A percentile compares a stretch with the other conserved stretches of the same genome.
These are phyloP conservation scores for Cryptotis parvus DNA, from an alignment of 2,113 vertebrate species.

Conservation along the genomic window DNA sequence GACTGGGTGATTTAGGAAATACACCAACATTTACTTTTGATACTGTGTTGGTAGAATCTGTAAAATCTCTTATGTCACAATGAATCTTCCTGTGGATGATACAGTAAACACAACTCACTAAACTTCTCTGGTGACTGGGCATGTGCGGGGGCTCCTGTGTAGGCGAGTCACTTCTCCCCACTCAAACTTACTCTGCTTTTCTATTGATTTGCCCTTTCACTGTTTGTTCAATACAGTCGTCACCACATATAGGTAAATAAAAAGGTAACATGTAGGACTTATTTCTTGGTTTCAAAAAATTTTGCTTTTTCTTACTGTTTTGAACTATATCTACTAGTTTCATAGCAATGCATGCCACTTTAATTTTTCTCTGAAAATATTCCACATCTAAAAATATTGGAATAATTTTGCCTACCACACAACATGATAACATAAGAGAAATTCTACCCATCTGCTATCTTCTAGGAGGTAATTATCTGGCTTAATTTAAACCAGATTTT, in stretches of 20 bases:
- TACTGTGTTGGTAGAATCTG: conserved; percentile 56
- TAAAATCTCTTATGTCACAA: conserved; percentile 41
- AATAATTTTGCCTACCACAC: background rate
- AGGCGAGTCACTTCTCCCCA: background rate
- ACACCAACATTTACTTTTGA: conserved; percentile 38
- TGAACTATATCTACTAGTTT: background rate
- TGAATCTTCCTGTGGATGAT: conserved; percentile 50
- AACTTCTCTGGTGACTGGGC: background rate
- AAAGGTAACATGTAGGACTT: too few relatives aligned
- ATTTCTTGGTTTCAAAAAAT: too few relatives aligned
- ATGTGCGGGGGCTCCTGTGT: conserved; percentile 22
- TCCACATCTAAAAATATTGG: background rate
- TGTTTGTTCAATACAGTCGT: background rate
- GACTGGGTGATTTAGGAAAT: background rate
- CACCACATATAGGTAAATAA: too few relatives aligned
- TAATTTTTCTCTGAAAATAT: conserved; percentile 17
- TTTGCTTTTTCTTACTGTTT: too few relatives aligned
- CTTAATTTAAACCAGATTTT: background rate
- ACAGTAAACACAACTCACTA: conserved; percentile 68
- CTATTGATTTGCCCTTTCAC: background rate
- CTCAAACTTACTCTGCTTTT: background rate
- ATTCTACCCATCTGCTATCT: background rate
- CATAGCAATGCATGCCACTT: background rate
- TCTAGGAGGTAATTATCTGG: background rate
- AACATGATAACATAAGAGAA: background rate